A percentile compares a stretch with the other conserved stretches of the same genome.
Evolutionary conservation across 2,888 invertebrate species (phyloP).

Genomic region (Invenusta paracnida): DNA sequence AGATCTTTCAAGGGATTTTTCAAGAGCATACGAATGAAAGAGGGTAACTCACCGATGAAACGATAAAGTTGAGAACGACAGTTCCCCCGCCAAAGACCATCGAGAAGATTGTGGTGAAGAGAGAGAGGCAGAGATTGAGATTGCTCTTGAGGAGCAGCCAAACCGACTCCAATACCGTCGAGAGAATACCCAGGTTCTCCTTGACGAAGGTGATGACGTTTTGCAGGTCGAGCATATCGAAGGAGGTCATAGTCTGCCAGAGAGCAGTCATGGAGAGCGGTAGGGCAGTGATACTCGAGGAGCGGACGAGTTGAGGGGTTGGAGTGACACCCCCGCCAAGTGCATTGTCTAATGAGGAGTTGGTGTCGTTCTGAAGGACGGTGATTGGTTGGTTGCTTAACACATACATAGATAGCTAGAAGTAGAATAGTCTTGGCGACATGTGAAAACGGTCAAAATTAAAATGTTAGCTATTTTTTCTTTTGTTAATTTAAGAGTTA

Average conservation of each 20-base stretch:
- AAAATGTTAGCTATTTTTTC: too few species aligned
- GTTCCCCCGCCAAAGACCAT: constrained; percentile 70
- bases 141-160: constrained; percentile 90
- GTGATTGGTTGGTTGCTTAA: neutral
- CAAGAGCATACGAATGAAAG: neutral
- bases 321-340: neutral
- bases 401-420: too few species aligned
- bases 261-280: constrained; percentile 50
- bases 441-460: too few species aligned
- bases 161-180: constrained; percentile 75
- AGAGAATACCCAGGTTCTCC: constrained; percentile 81
- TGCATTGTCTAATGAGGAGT: too few species aligned
- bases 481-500: too few species aligned
- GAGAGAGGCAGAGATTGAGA: constrained; percentile 75
- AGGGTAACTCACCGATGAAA: constrained; percentile 55
- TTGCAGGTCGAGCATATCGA: constrained; percentile 51
- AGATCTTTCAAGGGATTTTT: too few species aligned
- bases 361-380: constrained; percentile 31
- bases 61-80: constrained; percentile 59
- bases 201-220: constrained; percentile 69
- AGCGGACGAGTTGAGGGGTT: neutral
- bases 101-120: constrained; percentile 79
- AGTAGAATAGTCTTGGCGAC: too few species aligned
- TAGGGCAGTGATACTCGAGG: constrained; percentile 15
- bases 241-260: constrained; percentile 51